Evolutionary conservation across 2,113 vertebrate species (phyloP).

Genomic region (Tenebrosternarchus preto): DNA sequence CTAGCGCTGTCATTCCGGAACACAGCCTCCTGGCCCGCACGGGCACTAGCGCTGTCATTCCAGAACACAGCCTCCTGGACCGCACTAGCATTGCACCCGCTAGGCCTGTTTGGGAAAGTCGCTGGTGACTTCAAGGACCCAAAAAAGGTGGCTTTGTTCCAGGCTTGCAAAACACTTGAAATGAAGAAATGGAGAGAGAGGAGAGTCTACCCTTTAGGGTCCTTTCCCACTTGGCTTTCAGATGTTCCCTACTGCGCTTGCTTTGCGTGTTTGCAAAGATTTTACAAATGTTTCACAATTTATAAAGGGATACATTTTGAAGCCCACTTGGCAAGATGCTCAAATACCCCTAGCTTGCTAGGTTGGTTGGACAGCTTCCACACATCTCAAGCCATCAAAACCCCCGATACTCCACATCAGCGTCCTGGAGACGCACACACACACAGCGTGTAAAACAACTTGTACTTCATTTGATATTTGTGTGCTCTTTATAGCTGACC

Average conservation of each 20-base stretch:
- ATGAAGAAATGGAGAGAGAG: slow-evolving; percentile 12
- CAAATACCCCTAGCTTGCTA: slow-evolving; percentile 18
- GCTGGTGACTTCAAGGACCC: slow-evolving; percentile 19
- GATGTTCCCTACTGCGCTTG: background rate
- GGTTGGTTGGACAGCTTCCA: slow-evolving; percentile 16
- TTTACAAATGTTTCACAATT: slow-evolving; percentile 41
- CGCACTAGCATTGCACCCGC: slow-evolving; percentile 3
- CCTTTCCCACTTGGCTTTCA: background rate
- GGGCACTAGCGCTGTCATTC: background rate
- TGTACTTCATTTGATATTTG: background rate
- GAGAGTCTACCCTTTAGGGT: slow-evolving; percentile 11
- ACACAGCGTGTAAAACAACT: background rate
- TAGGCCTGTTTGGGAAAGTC: slow-evolving; percentile 25
- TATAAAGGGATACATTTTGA: slow-evolving; percentile 3
- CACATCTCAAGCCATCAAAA: slow-evolving; percentile 10
- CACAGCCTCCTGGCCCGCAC: slow-evolving; percentile 20
- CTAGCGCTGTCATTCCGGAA: background rate
- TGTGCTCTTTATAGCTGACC: background rate
- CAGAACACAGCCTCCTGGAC: slow-evolving; percentile 19
- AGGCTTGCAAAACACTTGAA: slow-evolving; percentile 11
- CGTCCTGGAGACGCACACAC: background rate
- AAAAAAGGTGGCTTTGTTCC: slow-evolving; percentile 22
- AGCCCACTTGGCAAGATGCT: slow-evolving; percentile 15
- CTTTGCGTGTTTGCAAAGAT: slow-evolving; percentile 37
- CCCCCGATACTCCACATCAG: background rate